Evolutionary conservation across 2,888 invertebrate species (phyloP).

Genomic region (Rhorus exstirpatorius): DNA sequence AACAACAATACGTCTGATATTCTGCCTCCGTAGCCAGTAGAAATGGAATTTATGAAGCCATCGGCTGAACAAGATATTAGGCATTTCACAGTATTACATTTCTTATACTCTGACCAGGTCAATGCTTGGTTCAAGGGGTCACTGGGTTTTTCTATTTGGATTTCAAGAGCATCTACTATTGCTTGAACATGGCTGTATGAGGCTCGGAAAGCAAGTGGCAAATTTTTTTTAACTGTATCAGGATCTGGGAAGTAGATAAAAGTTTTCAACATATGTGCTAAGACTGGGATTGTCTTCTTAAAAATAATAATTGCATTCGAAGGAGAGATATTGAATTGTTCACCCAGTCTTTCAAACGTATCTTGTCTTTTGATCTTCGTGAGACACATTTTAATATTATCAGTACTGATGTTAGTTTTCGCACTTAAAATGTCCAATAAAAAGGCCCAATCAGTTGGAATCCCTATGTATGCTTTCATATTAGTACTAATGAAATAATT

Average conservation of each 20-base stretch:
- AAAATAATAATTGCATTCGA: not conserved
- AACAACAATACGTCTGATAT: constrained; percentile 53
- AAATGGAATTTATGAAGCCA: constrained; percentile 75
- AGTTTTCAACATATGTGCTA: constrained; percentile 54
- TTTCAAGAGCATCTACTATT: constrained; percentile 77
- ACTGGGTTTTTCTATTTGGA: constrained; percentile 76
- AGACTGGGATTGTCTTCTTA: constrained; percentile 55
- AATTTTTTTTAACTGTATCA: constrained; percentile 19
- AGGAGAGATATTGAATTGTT: constrained; percentile 63
- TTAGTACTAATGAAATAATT: constrained; percentile 57
- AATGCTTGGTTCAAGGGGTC: constrained; percentile 74
- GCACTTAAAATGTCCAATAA: constrained; percentile 48
- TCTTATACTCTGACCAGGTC: constrained; percentile 79
- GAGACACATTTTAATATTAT: constrained; percentile 53
- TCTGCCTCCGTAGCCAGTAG: constrained; percentile 73
- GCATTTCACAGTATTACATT: constrained; percentile 80
- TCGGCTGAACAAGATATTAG: constrained; percentile 74
- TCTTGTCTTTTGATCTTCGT: constrained; percentile 65
- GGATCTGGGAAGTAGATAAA: constrained; percentile 52
- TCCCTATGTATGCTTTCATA: constrained; percentile 53
- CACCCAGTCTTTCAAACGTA: constrained; percentile 64
- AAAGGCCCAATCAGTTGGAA: constrained; percentile 41
- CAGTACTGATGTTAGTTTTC: constrained; percentile 39
- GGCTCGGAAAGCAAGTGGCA: constrained; percentile 50
- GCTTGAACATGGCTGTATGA: constrained; percentile 54